Conservation (phyloP, 2,113 vertebrate genomes). For the Laticauda laticaudata region DNA sequence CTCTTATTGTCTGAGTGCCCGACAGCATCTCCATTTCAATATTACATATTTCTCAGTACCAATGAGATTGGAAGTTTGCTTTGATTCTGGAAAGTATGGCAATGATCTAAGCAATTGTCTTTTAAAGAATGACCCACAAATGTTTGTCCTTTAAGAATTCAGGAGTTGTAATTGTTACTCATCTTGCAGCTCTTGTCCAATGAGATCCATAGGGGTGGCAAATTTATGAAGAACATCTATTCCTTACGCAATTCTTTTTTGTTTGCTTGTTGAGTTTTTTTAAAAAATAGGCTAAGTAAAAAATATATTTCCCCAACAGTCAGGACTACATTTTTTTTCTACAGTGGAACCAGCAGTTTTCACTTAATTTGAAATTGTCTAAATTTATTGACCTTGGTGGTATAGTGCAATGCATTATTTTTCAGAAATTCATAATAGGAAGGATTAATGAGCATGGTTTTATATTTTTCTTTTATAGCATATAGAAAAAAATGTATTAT, state of each 20-base stretch:
- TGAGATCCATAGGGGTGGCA: background rate
- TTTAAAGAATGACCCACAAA: background rate
- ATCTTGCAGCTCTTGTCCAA: background rate
- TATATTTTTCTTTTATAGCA: background rate
- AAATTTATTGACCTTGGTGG: background rate
- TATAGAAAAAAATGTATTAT: background rate
- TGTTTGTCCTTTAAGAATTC: background rate
- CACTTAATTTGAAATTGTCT: background rate
- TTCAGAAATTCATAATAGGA: background rate
- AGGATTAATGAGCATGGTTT: background rate
- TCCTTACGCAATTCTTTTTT: background rate
- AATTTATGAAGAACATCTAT: background rate
- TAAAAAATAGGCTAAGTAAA: background rate
- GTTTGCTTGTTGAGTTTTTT: background rate
- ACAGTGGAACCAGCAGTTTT: slow-evolving; percentile 2
- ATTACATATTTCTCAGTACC: background rate
- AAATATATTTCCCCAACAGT: background rate
- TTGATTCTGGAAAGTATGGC: background rate
- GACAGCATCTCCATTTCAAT: background rate
- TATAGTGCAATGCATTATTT: background rate
- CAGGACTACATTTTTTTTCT: slow-evolving; percentile 30
- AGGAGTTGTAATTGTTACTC: background rate
- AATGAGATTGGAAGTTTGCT: background rate
- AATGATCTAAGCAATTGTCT: background rate
- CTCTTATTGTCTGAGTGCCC: background rate